Conservation (phyloP, 2,888 invertebrate species). For the Macrosoma leucophasiata region DNA sequence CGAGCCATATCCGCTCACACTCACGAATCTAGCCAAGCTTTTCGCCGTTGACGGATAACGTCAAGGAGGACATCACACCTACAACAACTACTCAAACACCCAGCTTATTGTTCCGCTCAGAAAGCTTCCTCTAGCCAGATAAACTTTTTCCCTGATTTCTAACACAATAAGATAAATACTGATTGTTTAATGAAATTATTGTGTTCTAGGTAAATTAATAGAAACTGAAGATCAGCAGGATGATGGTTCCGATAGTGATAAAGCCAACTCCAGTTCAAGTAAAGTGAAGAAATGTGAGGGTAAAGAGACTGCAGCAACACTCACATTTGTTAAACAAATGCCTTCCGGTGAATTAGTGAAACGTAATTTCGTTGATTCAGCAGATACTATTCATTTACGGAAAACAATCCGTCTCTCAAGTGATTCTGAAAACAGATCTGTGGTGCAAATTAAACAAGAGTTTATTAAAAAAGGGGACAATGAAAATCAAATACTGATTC, state of each 20-base stretch:
- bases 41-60: no score
- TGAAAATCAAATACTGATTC: constrained; percentile 65
- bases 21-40: no score
- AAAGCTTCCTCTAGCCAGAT: no score
- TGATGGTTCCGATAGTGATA: constrained; percentile 70
- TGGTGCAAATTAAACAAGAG: constrained; percentile 62
- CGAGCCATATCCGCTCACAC: no score
- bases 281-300: constrained; percentile 44
- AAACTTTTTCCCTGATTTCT: no score
- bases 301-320: constrained; percentile 54
- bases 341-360: constrained; percentile 61
- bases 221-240: constrained; percentile 77
- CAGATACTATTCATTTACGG: constrained; percentile 58
- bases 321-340: constrained; percentile 64
- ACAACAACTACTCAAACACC: no score
- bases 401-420: constrained; percentile 64
- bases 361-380: constrained; percentile 52
- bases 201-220: constrained; percentile 72
- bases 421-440: constrained; percentile 62
- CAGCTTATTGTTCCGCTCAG: no score
- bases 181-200: background rate
- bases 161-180: no score
- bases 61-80: no score
- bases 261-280: constrained; percentile 43
- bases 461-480: constrained; percentile 61